Percentiles rank a stretch among this genome's conserved stretches.
Evolutionary conservation across 2,888 invertebrate genomes (phyloP).

Genomic region (Hirudinaria manillensis): DNA sequence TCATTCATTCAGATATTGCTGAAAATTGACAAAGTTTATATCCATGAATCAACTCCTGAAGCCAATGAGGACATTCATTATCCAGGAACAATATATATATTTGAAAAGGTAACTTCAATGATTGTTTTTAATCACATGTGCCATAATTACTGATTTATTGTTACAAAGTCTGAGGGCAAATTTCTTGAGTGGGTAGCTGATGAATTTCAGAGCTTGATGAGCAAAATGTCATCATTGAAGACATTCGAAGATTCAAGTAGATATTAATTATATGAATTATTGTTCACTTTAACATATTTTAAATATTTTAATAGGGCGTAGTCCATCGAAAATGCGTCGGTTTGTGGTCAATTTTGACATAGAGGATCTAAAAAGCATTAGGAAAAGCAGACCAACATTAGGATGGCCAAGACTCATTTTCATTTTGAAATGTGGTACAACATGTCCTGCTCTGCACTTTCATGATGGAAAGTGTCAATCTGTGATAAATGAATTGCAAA

Average conservation of each 20-base stretch:
- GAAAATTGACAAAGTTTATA: conserved; percentile 18
- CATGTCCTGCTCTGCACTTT: conserved; percentile 76
- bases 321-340: background rate
- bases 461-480: conserved; percentile 78
- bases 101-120: conserved; percentile 15
- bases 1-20: background rate
- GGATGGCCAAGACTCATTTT: conserved; percentile 57
- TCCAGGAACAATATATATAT: conserved; percentile 19
- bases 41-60: conserved; percentile 20
- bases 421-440: conserved; percentile 67
- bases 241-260: conserved; percentile 17
- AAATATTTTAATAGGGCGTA: background rate
- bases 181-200: conserved; percentile 51
- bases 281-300: background rate
- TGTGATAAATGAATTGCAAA: conserved; percentile 57
- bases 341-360: conserved; percentile 57
- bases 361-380: conserved; percentile 64
- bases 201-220: conserved; percentile 37
- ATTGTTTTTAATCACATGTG: background rate
- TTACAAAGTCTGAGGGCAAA: conserved; percentile 46
- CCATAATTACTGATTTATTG: conserved; percentile 13
- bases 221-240: conserved; percentile 35
- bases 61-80: conserved; percentile 19
- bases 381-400: conserved; percentile 50
- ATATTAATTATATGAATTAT: conserved; percentile 10